These are phyloP conservation scores for Callimorpha dominula DNA, from an alignment of 2,888 invertebrate genomes.

Conservation along the genomic window DNA sequence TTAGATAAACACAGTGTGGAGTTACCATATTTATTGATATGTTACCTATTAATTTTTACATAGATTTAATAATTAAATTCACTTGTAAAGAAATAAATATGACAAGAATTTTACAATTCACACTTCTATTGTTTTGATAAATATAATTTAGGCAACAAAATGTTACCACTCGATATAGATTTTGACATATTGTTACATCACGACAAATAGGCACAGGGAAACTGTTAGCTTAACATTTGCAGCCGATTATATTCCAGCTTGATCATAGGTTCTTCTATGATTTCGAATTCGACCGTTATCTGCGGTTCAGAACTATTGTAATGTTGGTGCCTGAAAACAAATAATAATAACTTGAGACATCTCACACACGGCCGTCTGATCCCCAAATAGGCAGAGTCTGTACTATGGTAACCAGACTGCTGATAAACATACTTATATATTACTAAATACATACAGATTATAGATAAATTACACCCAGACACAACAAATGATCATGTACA, in stretches of 20 bases:
- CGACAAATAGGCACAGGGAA: not conserved
- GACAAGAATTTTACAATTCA: not conserved
- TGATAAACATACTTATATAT: too few relatives aligned
- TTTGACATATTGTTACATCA: not conserved
- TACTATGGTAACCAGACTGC: too few relatives aligned
- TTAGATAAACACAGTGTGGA: not conserved
- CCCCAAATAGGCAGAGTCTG: too few relatives aligned
- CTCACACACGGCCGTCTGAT: too few relatives aligned
- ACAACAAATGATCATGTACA: too few relatives aligned
- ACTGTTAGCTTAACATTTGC: not conserved
- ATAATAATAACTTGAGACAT: not conserved
- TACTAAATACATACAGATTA: too few relatives aligned
- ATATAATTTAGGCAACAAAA: too few relatives aligned
- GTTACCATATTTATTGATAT: not conserved
- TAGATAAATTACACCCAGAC: too few relatives aligned
- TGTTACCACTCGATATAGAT: too few relatives aligned
- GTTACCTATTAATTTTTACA: not conserved
- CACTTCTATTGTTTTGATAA: not conserved
- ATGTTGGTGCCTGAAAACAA: not conserved
- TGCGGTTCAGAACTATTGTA: not conserved
- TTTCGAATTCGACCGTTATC: not conserved
- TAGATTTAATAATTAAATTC: not conserved
- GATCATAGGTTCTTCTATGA: not conserved
- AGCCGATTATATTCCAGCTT: not conserved
- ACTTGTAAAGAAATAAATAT: not conserved